Percentiles rank a stretch among this genome's conserved stretches.
Evolutionary conservation across 2,797 vertebrate genomes (phyloP).

Genomic region (Siniperca scherzeri): DNA sequence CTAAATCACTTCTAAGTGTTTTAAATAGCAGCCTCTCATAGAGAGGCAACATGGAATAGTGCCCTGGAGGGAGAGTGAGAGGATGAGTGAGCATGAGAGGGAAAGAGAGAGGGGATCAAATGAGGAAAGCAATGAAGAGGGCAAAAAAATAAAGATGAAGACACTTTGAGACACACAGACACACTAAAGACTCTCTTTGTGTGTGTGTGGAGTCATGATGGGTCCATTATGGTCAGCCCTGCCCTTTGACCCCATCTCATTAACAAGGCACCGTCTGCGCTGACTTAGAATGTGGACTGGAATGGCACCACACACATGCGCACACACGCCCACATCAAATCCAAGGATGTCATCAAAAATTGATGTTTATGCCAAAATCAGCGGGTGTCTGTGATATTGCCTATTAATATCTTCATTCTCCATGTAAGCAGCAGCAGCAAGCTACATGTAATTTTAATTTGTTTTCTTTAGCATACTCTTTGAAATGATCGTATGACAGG

Average conservation of each 20-base stretch:
- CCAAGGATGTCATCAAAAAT: constrained; percentile 44
- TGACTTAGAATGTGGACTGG: constrained; percentile 49
- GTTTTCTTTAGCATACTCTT: constrained; percentile 57
- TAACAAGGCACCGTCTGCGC: constrained; percentile 69
- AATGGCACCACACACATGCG: constrained; percentile 10
- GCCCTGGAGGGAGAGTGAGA: constrained; percentile 55
- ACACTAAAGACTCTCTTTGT: constrained; percentile 48
- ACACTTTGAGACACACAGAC: constrained; percentile 47
- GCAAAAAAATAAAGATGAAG: constrained; percentile 42
- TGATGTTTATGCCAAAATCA: constrained; percentile 31
- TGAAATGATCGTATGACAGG: constrained; percentile 59
- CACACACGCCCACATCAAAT: constrained; percentile 22
- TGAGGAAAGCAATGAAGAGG: constrained; percentile 34
- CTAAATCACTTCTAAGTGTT: constrained; percentile 85
- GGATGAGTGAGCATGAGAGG: neutral
- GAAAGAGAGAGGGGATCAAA: constrained; percentile 17
- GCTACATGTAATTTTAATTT: constrained; percentile 71
- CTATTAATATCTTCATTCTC: constrained; percentile 42
- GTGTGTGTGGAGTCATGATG: constrained; percentile 42
- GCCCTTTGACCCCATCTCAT: constrained; percentile 75
- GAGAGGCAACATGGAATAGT: constrained; percentile 61
- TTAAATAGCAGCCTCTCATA: constrained; percentile 80
- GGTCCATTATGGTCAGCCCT: constrained; percentile 58
- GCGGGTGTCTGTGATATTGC: constrained; percentile 45
- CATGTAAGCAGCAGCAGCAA: constrained; percentile 32